Evolutionary conservation across 2,888 invertebrate genomes (phyloP).

Genomic region (Sesia apiformis): DNA sequence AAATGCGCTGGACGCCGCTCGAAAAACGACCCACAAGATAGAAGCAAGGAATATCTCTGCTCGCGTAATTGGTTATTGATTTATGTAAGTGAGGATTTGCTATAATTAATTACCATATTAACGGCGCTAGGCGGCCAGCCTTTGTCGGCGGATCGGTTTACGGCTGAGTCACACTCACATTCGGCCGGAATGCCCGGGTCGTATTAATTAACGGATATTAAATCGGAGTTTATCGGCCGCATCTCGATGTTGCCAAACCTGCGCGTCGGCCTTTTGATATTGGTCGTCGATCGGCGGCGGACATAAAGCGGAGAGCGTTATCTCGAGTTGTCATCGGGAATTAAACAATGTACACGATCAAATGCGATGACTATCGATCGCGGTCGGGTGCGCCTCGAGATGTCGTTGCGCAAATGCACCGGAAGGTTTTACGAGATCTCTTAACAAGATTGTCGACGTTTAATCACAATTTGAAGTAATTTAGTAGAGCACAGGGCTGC

Average conservation of each 20-base stretch:
- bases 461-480: conserved; percentile 43
- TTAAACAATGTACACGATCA: conserved; percentile 67
- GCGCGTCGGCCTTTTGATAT: conserved; percentile 58
- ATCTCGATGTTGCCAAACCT: conserved; percentile 71
- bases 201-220: conserved; percentile 74
- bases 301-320: conserved; percentile 51
- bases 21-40: conserved; percentile 3
- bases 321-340: conserved; percentile 62
- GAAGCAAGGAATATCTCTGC: conserved; percentile 23
- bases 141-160: conserved; percentile 68
- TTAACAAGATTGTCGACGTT: conserved; percentile 27
- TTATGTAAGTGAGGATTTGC: conserved; percentile 53
- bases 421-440: conserved; percentile 26
- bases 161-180: conserved; percentile 63
- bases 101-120: conserved; percentile 71
- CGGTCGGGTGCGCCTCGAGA: conserved; percentile 17
- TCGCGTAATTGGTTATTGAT: conserved; percentile 49
- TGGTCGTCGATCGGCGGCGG: conserved; percentile 34
- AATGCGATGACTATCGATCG: conserved; percentile 55
- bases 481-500: conserved; percentile 36
- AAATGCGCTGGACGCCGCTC: conserved; percentile 27
- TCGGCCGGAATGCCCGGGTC: conserved; percentile 61
- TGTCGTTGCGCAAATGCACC: conserved; percentile 22
- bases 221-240: conserved; percentile 68
- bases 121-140: conserved; percentile 57